Evolutionary conservation across 2,797 vertebrate species (phyloP), one percentile per base, ranked within the genome.

Genomic region (Melanotaenia trifasciata): DNA sequence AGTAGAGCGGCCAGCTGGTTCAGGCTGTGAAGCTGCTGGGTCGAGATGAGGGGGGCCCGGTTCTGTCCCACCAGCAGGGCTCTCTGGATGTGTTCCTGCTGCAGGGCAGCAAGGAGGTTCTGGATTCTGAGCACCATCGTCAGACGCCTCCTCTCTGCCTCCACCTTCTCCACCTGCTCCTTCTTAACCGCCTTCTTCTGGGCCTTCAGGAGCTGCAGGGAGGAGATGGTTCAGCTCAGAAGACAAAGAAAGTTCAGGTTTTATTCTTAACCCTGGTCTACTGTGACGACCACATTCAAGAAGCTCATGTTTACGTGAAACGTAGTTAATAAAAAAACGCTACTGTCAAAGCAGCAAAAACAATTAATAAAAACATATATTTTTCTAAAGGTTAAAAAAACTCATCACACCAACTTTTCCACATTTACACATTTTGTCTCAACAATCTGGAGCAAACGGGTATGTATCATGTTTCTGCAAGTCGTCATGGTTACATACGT

Each of bases 91-190:
- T 97, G 95, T 33, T 97, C 96, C 85, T 95, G 95, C 74, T 94
- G 92, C 78, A 99, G 92, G 72, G 93, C 95, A 84, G 93, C 92
- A 9, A 99, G 94, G 70, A 99, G 91, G 70, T 97, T 95, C 88
- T 98, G 96, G 47, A 97, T 84, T 85, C 98, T 96, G 67, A 99
- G 96, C 58, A 98, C 90, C 0, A 90, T 93, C 70, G 93, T 84
- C 73, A 99, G 90, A 0, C 95, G 95, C 50, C 90, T 95, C 90
- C 93, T 94, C 83, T 99, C 98, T 0, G 79, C 90, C 84, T 97
- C 97, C 26, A 89, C 80, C 84, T 92, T 96, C 10, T 84, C 7
- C 14, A 94, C 40, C 64, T 96, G 96, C 77, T 99, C 96, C 67
- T 91, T 95, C 80, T 93, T 92, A 77, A 90, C 89, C 0, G 92